Conservation (phyloP, 2,888 invertebrate species). For the Sphaerophoria rueppellii region DNA sequence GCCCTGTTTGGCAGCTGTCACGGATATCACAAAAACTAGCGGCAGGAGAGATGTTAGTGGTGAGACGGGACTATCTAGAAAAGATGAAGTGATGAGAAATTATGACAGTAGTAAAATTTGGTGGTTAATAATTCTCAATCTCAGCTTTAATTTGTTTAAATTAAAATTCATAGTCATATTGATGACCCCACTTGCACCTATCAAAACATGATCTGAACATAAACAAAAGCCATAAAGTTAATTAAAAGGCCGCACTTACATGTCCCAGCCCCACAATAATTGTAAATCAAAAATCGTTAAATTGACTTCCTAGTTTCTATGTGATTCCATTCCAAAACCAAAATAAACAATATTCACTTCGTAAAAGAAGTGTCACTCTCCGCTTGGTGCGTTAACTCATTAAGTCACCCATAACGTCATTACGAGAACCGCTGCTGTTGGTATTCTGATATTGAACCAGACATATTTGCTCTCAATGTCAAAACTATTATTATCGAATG, state of each 20-base stretch:
- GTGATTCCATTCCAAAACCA: no score
- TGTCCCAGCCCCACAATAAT: no score
- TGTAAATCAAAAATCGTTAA: no score
- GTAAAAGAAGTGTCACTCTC: constrained; percentile 4
- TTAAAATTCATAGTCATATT: no score
- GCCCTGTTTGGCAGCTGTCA: constrained; percentile 91
- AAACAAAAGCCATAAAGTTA: no score
- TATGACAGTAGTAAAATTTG: not conserved
- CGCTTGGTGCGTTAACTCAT: constrained; percentile 24
- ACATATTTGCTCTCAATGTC: constrained; percentile 60
- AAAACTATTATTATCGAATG: constrained; percentile 66
- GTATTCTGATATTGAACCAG: constrained; percentile 26
- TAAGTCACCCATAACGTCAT: constrained; percentile 3
- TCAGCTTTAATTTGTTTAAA: no score
- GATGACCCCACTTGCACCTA: no score
- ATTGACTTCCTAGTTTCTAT: no score
- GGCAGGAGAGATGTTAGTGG: constrained; percentile 90
- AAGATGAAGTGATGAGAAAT: constrained; percentile 6
- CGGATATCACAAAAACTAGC: constrained; percentile 89
- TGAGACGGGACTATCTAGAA: constrained; percentile 89
- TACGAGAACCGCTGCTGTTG: not conserved
- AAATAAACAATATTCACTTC: no score
- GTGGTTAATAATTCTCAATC: no score
- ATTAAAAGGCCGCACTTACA: no score
- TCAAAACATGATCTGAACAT: no score